Evolutionary conservation across 2,888 invertebrate genomes (phyloP).

Genomic region (Callimorpha dominula): DNA sequence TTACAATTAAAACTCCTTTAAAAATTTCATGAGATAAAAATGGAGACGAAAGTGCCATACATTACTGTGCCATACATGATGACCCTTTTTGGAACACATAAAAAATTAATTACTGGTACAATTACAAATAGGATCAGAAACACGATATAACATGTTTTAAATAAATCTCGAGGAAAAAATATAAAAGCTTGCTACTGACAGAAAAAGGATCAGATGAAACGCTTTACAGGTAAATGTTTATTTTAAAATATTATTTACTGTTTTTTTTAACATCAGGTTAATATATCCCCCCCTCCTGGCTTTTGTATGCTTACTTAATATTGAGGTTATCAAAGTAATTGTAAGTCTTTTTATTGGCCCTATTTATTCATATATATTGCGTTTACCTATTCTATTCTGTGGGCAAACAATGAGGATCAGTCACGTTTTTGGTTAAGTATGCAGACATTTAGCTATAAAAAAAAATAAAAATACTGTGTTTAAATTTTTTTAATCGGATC

Average conservation of each 20-base stretch:
- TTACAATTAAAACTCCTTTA: conserved; percentile 42
- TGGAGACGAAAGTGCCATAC: conserved; percentile 13
- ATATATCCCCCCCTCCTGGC: no score
- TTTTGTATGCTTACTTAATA: background rate
- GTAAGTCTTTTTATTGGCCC: no score
- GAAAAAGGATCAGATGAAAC: conserved; percentile 8
- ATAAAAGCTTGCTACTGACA: conserved; percentile 10
- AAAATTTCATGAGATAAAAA: conserved; percentile 13
- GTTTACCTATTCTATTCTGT: no score
- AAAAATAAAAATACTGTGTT: no score
- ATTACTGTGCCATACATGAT: conserved; percentile 6
- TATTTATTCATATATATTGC: no score
- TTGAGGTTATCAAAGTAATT: background rate
- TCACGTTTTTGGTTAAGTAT: no score
- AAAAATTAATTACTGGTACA: no score
- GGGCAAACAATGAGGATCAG: no score
- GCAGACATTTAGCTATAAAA: no score
- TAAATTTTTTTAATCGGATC: no score
- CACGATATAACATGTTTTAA: conserved; percentile 2
- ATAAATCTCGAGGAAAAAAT: background rate
- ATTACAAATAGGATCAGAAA: background rate
- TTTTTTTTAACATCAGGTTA: background rate
- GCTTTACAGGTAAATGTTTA: background rate
- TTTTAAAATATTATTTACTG: background rate
- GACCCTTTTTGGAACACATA: no score